A percentile compares a stretch with the other conserved stretches of the same genome.
Conservation (phyloP, 2,888 invertebrate genomes). For the Drosophila anceps region DNA sequence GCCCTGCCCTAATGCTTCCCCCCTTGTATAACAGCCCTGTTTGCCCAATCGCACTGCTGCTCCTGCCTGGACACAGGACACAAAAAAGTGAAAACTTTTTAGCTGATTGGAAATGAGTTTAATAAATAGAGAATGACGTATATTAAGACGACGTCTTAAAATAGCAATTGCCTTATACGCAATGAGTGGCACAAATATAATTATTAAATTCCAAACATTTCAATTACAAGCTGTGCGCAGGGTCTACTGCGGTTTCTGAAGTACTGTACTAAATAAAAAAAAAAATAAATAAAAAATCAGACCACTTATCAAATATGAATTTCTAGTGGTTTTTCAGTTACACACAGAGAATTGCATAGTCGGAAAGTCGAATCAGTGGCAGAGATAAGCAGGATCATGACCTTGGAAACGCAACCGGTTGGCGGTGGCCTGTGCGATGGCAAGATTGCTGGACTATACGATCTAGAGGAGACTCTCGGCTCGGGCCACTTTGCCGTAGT, state of each 20-base stretch:
- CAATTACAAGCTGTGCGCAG: slow-evolving; percentile 13
- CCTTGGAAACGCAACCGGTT: slow-evolving; percentile 78
- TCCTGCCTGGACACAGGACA: slow-evolving; percentile 54
- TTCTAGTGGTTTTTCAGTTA: slow-evolving; percentile 55
- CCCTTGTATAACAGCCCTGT: slow-evolving; percentile 77
- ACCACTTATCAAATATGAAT: slow-evolving; percentile 30
- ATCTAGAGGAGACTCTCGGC: slow-evolving; percentile 98
- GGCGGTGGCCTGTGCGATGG: slow-evolving; percentile 86
- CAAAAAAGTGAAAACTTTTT: slow-evolving; percentile 48
- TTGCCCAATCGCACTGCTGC: slow-evolving; percentile 15
- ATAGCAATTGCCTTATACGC: slow-evolving; percentile 2
- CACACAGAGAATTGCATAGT: slow-evolving; percentile 42
- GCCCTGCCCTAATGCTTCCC: slow-evolving; percentile 54
- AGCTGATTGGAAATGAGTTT: slow-evolving; percentile 28
- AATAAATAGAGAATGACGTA: slow-evolving; percentile 25
- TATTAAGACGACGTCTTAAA: not conserved
- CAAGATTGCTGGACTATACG: slow-evolving; percentile 98
- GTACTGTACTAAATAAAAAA: slow-evolving; percentile 32
- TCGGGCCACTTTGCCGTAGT: slow-evolving; percentile 99
- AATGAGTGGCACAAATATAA: slow-evolving; percentile 15
- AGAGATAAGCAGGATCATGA: slow-evolving; percentile 62
- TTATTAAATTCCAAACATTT: slow-evolving; percentile 15
- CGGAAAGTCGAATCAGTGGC: slow-evolving; percentile 25
- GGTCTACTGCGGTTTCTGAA: slow-evolving; percentile 16
- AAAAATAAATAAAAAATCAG: slow-evolving; percentile 2